Evolutionary conservation across 2,888 invertebrate species (phyloP).

Genomic region (Polia nebulosa): DNA sequence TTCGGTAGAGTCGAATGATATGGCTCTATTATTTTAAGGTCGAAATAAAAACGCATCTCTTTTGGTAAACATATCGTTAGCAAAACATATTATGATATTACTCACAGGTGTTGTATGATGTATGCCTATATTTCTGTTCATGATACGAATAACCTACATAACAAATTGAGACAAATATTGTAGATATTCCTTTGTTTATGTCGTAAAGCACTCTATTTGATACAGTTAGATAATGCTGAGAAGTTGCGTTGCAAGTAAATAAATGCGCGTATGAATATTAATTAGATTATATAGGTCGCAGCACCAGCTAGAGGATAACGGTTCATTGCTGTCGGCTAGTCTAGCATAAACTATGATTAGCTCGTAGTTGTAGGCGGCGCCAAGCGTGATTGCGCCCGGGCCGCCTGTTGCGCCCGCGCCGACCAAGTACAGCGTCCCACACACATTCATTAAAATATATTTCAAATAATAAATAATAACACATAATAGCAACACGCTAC

Average conservation of each 20-base stretch:
- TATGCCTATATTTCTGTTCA: background rate
- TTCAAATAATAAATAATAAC: slow-evolving; percentile 53
- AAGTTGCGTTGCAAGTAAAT: slow-evolving; percentile 28
- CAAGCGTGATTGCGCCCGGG: slow-evolving; percentile 59
- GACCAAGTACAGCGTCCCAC: slow-evolving; percentile 55
- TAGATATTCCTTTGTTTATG: slow-evolving; percentile 31
- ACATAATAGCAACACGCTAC: slow-evolving; percentile 37
- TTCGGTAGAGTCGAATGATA: background rate
- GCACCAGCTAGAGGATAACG: slow-evolving; percentile 57
- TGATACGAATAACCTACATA: slow-evolving; percentile 17
- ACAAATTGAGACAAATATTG: slow-evolving; percentile 17
- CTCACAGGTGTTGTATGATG: slow-evolving; percentile 21
- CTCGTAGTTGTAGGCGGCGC: slow-evolving; percentile 65
- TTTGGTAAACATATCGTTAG: slow-evolving; percentile 13
- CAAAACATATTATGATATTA: slow-evolving; percentile 16
- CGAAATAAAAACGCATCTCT: slow-evolving; percentile 3
- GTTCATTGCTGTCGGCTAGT: slow-evolving; percentile 58
- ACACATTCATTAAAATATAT: slow-evolving; percentile 62
- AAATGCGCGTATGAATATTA: slow-evolving; percentile 46
- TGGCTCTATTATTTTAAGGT: slow-evolving; percentile 10
- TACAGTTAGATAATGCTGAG: slow-evolving; percentile 16
- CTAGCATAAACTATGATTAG: slow-evolving; percentile 68
- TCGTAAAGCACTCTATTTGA: slow-evolving; percentile 19
- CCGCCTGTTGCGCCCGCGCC: slow-evolving; percentile 50
- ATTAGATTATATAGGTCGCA: slow-evolving; percentile 56